These are phyloP conservation scores for Mizuhopecten yessoensis DNA, from an alignment of 1,140 invertebrate genomes.

Conservation along the genomic window DNA sequence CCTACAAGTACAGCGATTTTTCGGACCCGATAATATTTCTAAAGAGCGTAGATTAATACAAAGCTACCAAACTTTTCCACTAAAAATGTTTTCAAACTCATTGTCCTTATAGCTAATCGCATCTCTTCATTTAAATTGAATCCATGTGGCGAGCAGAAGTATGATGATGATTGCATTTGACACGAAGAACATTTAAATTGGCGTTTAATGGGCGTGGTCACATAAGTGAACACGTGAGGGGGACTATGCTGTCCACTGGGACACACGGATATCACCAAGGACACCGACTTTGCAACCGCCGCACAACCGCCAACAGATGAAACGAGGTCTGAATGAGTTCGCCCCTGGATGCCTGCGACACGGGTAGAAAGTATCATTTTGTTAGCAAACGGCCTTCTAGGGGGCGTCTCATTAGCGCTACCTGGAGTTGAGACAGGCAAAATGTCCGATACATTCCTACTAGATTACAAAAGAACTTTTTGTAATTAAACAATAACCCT, in stretches of 20 bases:
- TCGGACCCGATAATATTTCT: too few species aligned
- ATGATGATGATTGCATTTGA: slow-evolving; percentile 7
- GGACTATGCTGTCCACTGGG: background rate
- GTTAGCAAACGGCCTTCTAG: slow-evolving; percentile 37
- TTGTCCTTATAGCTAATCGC: background rate
- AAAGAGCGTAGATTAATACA: background rate
- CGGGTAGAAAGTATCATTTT: slow-evolving; percentile 38
- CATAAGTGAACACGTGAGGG: background rate
- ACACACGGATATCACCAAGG: slow-evolving; percentile 8
- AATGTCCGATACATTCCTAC: slow-evolving; percentile 12
- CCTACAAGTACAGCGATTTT: too few species aligned
- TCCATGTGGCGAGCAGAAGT: background rate
- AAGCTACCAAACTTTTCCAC: background rate
- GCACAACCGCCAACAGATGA: slow-evolving; percentile 4
- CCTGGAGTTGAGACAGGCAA: slow-evolving; percentile 30
- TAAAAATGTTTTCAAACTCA: background rate
- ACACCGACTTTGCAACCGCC: background rate
- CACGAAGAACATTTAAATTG: slow-evolving; percentile 39
- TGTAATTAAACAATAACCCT: slow-evolving; percentile 28
- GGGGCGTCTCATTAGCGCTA: background rate
- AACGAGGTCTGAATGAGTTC: background rate
- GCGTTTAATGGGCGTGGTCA: slow-evolving; percentile 22
- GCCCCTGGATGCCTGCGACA: slow-evolving; percentile 2
- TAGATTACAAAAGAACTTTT: slow-evolving; percentile 12
- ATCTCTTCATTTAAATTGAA: slow-evolving; percentile 12